phyloP scores from a whole-genome alignment of 2,113 vertebrate genomes.

The Copsychus sechellarum region DNA sequence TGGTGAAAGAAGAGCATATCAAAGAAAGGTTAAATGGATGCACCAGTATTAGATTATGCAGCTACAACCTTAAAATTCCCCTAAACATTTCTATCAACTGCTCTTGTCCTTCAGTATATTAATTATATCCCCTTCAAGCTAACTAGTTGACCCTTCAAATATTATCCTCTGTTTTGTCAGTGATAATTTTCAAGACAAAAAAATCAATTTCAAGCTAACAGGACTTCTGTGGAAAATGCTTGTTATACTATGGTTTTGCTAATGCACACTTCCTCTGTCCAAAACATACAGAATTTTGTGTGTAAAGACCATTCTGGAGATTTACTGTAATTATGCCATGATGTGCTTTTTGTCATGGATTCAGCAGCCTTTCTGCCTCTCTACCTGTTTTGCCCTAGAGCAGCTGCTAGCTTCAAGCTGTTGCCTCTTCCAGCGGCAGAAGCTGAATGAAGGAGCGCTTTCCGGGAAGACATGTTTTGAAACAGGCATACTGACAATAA shows the following conservation, averaged over 20 bases:
- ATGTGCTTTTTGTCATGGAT: constrained; percentile 69
- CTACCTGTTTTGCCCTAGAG: constrained; percentile 73
- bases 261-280: not conserved
- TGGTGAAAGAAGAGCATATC: not conserved
- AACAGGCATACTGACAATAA: constrained; percentile 62
- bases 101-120: not conserved
- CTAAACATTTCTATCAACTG: not conserved
- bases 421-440: constrained; percentile 53
- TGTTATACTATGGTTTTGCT: constrained; percentile 14
- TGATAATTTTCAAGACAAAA: constrained; percentile 58
- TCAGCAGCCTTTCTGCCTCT: constrained; percentile 54
- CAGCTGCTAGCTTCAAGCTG: constrained; percentile 76
- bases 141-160: constrained; percentile 37
- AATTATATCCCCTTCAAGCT: not conserved
- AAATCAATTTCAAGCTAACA: constrained; percentile 50
- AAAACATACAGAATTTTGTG: constrained; percentile 71
- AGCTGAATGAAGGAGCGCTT: constrained; percentile 64
- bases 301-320: constrained; percentile 63
- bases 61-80: not conserved
- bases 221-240: constrained; percentile 36
- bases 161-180: constrained; percentile 20
- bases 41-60: not conserved
- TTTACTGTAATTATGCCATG: constrained; percentile 69
- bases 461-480: constrained; percentile 71
- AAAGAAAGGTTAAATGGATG: constrained; percentile 14